phyloP scores from a whole-genome alignment of 2,113 vertebrate genomes.

The Bufo gargarizans region DNA sequence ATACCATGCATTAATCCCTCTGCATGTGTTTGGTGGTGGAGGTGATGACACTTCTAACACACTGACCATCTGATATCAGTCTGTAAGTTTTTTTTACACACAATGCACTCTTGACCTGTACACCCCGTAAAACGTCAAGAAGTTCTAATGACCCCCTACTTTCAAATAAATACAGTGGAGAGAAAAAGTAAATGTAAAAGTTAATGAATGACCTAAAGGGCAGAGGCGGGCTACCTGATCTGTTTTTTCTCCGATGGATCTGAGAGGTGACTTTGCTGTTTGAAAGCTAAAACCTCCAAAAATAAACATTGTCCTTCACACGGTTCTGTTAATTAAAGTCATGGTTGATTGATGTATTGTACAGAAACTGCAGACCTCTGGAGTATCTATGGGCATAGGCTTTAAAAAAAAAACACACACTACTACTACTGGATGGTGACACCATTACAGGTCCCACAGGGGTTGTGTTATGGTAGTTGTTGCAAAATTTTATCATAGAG shows the following conservation, averaged over 20 bases:
- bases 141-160: neutral
- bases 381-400: neutral
- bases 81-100: slow-evolving; percentile 23
- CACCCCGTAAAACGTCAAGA: slow-evolving; percentile 6
- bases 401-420: neutral
- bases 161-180: slow-evolving; percentile 27
- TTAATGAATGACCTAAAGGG: slow-evolving; percentile 19
- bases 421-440: neutral
- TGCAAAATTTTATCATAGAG: neutral
- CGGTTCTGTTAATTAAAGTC: neutral
- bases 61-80: slow-evolving; percentile 18
- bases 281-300: slow-evolving; percentile 23
- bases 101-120: slow-evolving; percentile 41
- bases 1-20: neutral
- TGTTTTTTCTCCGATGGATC: slow-evolving; percentile 18
- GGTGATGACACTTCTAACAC: slow-evolving; percentile 17
- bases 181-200: neutral
- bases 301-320: slow-evolving; percentile 37
- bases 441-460: neutral
- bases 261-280: slow-evolving; percentile 6
- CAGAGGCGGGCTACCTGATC: slow-evolving; percentile 26
- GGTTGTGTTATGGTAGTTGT: neutral
- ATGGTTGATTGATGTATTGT: neutral
- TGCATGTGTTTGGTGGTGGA: neutral
- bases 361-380: neutral